These are phyloP conservation scores for Sinocyclocheilus grahami DNA, from an alignment of 2,113 vertebrate species.

Conservation along the genomic window DNA sequence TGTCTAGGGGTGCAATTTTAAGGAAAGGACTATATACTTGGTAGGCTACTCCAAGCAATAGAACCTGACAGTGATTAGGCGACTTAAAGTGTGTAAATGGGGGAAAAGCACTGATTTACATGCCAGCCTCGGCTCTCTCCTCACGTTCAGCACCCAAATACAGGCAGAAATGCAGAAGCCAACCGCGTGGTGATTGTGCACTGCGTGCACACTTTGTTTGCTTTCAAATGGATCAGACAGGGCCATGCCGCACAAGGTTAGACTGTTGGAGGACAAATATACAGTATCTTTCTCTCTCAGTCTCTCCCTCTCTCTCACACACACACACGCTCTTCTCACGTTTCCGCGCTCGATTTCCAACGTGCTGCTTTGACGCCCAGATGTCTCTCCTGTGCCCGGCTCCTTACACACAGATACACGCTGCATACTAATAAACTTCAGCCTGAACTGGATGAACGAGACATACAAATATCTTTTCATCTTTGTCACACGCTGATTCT, in stretches of 20 bases:
- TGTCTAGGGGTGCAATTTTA: neutral
- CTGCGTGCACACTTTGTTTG: slow-evolving; percentile 28
- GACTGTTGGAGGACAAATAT: slow-evolving; percentile 44
- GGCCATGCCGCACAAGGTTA: slow-evolving; percentile 49
- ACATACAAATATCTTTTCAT: slow-evolving; percentile 21
- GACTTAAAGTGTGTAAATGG: slow-evolving; percentile 49
- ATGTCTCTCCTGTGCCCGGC: slow-evolving; percentile 46
- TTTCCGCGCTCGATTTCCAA: slow-evolving; percentile 52
- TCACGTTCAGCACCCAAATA: slow-evolving; percentile 2
- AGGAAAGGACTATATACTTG: neutral
- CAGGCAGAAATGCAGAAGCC: slow-evolving; percentile 13
- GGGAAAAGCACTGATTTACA: slow-evolving; percentile 51
- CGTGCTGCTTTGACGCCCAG: slow-evolving; percentile 48
- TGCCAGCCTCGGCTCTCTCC: neutral
- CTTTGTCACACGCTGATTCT: slow-evolving; percentile 23
- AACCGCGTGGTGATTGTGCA: slow-evolving; percentile 27
- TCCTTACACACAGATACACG: slow-evolving; percentile 50
- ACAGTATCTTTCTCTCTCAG: slow-evolving; percentile 35
- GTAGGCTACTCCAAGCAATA: slow-evolving; percentile 39
- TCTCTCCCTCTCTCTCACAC: slow-evolving; percentile 11
- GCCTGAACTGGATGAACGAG: slow-evolving; percentile 17
- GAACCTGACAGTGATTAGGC: slow-evolving; percentile 37
- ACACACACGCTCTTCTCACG: slow-evolving; percentile 37
- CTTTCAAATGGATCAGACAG: slow-evolving; percentile 37
- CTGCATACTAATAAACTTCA: slow-evolving; percentile 58